Evolutionary conservation across 2,888 invertebrate genomes (phyloP).

Genomic region (Cynaeus angustus): DNA sequence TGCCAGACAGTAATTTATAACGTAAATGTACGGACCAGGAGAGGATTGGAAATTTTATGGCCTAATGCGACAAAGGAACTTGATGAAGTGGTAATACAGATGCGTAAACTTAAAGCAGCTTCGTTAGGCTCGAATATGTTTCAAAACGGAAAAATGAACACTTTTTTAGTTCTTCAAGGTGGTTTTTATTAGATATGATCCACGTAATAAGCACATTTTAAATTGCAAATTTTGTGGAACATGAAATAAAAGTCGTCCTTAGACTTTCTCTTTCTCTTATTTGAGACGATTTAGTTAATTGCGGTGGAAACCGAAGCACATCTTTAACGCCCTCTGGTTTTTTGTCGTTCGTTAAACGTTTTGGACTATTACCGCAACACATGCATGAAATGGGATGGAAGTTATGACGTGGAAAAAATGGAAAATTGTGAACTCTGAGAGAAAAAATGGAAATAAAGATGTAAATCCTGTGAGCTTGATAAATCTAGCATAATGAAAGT

Average conservation of each 20-base stretch:
- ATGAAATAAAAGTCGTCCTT: background rate
- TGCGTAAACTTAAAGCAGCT: background rate
- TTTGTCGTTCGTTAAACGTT: slow-evolving; percentile 18
- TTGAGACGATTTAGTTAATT: slow-evolving; percentile 13
- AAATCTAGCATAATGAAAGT: too few relatives aligned
- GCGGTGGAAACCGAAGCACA: slow-evolving; percentile 2
- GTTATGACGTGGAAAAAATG: slow-evolving; percentile 12
- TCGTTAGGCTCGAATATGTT: background rate
- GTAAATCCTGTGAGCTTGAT: too few relatives aligned
- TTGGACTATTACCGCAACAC: slow-evolving; percentile 8
- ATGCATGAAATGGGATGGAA: background rate
- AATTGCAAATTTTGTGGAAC: background rate
- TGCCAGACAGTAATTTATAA: slow-evolving; percentile 30
- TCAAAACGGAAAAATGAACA: too few relatives aligned
- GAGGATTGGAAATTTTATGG: slow-evolving; percentile 9
- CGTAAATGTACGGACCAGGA: slow-evolving; percentile 16
- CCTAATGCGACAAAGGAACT: background rate
- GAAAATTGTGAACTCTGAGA: background rate
- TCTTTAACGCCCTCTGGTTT: slow-evolving; percentile 14
- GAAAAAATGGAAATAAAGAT: too few relatives aligned
- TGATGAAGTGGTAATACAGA: too few relatives aligned
- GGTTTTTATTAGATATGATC: too few relatives aligned
- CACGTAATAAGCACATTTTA: too few relatives aligned
- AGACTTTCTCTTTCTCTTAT: background rate
- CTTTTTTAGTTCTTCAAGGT: too few relatives aligned